Conservation (phyloP, 1,140 invertebrate species). For the Saccostrea cuccullata region DNA sequence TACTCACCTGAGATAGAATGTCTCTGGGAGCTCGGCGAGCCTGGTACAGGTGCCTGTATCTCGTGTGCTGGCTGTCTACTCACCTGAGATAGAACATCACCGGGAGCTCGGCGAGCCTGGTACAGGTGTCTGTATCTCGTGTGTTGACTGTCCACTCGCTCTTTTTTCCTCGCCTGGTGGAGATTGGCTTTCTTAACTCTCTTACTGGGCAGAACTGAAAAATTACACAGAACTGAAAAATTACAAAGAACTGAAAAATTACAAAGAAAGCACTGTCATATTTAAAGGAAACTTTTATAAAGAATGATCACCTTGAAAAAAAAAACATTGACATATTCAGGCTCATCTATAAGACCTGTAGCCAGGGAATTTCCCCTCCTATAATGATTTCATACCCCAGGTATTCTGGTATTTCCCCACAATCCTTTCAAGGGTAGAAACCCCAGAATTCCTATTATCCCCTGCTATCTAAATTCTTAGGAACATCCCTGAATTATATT, state of each 20-base stretch:
- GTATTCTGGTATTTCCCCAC: too few relatives aligned
- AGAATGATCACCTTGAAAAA: too few relatives aligned
- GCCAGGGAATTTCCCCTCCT: too few relatives aligned
- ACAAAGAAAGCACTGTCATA: not conserved
- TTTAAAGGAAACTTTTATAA: too few relatives aligned
- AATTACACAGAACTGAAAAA: not conserved
- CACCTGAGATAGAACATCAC: conserved; percentile 92
- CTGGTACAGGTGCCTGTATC: conserved; percentile 93
- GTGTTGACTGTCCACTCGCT: conserved; percentile 85
- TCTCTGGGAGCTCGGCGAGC: conserved; percentile 82
- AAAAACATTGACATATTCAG: too few relatives aligned
- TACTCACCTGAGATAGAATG: not conserved
- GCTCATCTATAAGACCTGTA: too few relatives aligned
- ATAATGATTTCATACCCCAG: too few relatives aligned
- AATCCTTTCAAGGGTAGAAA: too few relatives aligned
- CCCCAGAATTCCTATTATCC: too few relatives aligned
- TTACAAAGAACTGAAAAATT: conserved; percentile 58
- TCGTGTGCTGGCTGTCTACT: conserved; percentile 84
- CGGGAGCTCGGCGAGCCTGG: conserved; percentile 91
- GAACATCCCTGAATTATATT: too few relatives aligned
- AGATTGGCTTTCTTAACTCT: conserved; percentile 75
- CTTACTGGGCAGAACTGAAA: conserved; percentile 65
- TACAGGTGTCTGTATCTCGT: conserved; percentile 93
- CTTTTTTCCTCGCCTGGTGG: conserved; percentile 83
- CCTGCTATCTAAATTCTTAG: too few relatives aligned